Evolutionary conservation across 2,113 vertebrate species (phyloP), one percentile per base, ranked within the genome.

Genomic region (Syngnathus typhle): DNA sequence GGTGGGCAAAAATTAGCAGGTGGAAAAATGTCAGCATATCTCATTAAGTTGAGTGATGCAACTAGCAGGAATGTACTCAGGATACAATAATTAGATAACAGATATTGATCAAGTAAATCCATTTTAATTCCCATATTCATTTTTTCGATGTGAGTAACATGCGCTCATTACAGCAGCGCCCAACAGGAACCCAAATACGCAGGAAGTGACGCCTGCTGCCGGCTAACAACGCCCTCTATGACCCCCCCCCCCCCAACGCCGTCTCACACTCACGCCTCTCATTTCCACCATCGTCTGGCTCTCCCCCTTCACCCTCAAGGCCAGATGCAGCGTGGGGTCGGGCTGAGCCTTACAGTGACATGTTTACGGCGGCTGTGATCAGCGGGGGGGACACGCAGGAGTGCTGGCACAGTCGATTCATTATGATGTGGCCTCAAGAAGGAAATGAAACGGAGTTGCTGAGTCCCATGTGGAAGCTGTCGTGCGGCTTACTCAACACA

Each of bases 301-400:
- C 91, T 92, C 88, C 89, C 88, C 41, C 90, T 93, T 92, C 76
- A 74, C 91, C 93, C 93, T 92, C 92, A 88, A 60, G 64, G 91
- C 90, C 91, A 75, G 90, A 85, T 90, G 92, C 91, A 88, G 92
- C 89, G 91, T 84, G 92, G 94, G 92, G 92, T 91, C 92, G 93
- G 92, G 93, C 91, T 88, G 93, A 94, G 91, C 90, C 88, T 93
- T 92, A 95, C 94, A 94, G 93, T 95, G 95, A 96, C 96, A 95
- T 93, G 94, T 98, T 98, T 96, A 98, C 87, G 92, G 93, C 82
- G 91, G 61, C 74, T 76, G 89, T 88, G 80, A 90, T 92, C 92
- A 81, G 90, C 91, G 82, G 84, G 77, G 79, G 75, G 70, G 81
- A 70, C 83, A 77, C 84, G 75, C 85, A 79, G 85, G 83, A 88